These are phyloP conservation scores for Ambastaia sidthimunki DNA, from an alignment of 2,797 vertebrate genomes.

Conservation along the genomic window DNA sequence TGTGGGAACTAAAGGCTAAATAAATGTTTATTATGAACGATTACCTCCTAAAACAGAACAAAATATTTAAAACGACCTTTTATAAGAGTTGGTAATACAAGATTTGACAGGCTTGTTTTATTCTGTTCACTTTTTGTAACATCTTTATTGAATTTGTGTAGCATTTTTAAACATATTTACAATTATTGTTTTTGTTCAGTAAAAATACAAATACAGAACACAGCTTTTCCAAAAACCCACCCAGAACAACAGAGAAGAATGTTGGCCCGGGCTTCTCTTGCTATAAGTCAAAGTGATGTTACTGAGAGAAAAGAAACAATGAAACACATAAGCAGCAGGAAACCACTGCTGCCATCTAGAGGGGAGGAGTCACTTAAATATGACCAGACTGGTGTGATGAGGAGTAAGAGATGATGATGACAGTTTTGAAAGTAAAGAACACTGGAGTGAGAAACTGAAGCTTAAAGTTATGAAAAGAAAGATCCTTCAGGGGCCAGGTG, in stretches of 20 bases:
- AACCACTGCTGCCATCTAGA: conserved; percentile 46
- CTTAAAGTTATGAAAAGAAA: background rate
- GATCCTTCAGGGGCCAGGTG: background rate
- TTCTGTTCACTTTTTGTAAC: conserved; percentile 75
- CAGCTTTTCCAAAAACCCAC: conserved; percentile 75
- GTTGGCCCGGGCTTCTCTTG: conserved; percentile 59
- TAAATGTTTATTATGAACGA: too few relatives aligned
- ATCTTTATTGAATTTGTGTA: conserved; percentile 83
- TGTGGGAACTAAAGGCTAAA: too few relatives aligned
- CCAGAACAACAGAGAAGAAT: conserved; percentile 55
- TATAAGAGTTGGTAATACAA: background rate
- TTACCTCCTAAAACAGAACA: background rate
- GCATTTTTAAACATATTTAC: conserved; percentile 85
- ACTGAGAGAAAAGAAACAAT: conserved; percentile 29
- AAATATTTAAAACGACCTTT: background rate
- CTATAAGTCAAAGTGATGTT: conserved; percentile 52
- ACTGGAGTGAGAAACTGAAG: background rate
- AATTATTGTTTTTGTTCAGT: conserved; percentile 74
- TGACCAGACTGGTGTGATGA: background rate
- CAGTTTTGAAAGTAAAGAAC: background rate
- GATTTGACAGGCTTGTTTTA: conserved; percentile 28
- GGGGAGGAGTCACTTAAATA: conserved; percentile 25
- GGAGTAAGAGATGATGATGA: background rate
- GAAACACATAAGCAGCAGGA: conserved; percentile 41
- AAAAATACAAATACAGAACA: conserved; percentile 86